A percentile compares a stretch with the other conserved stretches of the same genome.
Conservation (phyloP, 2,797 vertebrate genomes). For the Hippopotamyrus pictus region DNA sequence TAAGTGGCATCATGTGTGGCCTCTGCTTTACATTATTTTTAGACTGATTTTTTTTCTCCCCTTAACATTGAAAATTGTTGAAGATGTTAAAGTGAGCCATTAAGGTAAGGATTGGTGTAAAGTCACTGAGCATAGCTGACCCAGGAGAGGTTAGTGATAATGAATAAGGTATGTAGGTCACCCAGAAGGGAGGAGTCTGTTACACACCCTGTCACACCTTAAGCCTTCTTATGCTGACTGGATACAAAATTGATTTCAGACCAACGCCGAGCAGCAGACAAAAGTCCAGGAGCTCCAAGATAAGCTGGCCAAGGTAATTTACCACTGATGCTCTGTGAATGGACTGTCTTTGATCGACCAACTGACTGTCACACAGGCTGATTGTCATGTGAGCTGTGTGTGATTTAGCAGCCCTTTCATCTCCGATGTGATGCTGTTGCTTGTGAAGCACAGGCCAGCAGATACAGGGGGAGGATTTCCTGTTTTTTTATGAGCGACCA, state of each 20-base stretch:
- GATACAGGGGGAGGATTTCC: background rate
- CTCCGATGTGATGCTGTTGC: background rate
- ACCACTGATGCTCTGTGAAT: background rate
- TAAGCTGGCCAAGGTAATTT: slow-evolving; percentile 83
- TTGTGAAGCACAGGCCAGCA: background rate
- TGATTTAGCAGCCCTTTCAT: background rate
- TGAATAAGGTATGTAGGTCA: background rate
- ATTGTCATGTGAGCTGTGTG: background rate
- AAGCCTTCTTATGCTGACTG: background rate
- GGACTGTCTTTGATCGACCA: background rate
- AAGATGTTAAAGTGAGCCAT: background rate
- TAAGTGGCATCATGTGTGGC: background rate
- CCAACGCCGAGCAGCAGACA: slow-evolving; percentile 82
- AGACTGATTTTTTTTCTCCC: background rate
- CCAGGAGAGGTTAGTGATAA: background rate
- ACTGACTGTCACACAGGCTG: background rate
- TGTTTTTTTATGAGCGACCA: background rate
- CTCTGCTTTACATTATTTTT: background rate
- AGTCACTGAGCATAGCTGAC: background rate
- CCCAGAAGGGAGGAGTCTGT: background rate
- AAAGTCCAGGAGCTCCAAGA: slow-evolving; percentile 94
- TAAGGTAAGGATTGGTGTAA: background rate
- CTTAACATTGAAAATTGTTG: background rate
- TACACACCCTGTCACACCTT: background rate
- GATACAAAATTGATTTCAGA: slow-evolving; percentile 53